Evolutionary conservation across 2,113 vertebrate species (phyloP), one percentile per base, ranked within the genome.

Genomic region (Jaculus jaculus): DNA sequence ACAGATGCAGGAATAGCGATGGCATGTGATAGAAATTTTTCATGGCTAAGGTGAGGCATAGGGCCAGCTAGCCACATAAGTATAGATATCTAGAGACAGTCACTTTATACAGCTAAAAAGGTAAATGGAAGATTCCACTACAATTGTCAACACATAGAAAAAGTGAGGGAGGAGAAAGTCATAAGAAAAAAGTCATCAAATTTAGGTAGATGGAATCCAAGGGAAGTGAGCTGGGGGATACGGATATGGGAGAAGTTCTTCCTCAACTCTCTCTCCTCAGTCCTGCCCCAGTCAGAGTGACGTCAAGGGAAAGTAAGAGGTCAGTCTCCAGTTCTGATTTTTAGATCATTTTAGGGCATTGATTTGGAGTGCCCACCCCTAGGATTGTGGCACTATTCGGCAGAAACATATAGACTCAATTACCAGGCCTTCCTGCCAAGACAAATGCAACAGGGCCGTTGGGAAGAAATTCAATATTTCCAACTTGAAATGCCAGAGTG

Each of bases 391-490:
- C 93, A 90, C 83, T 95, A 75, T 72, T 95, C 87, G 81, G 63
- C 93, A 97, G 92, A 93, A 98, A 97, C 96, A 88, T 96, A 96
- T 85, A 97, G 95, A 95, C 96, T 95, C 97, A 96, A 97, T 97
- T 97, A 98, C 91, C 94, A 97, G 94, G 97, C 81, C 93, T 96
- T 86, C 88, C 84, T 0, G 96, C 97, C 97, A 98, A 98, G 95
- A 96, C 95, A 98, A 97, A 98, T 90, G 97, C 95, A 98, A 97
- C 82, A 92, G 96, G 97, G 95, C 97, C 95, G 89, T 92, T 96
- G 93, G 96, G 95, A 98, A 98, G 97, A 98, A 98, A 98, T 96
- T 95, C 96, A 97, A 69, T 97, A 97, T 98, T 97, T 97, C 96
- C 95, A 97, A 96, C 91, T 85, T 97, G 96, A 97, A 98, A 96